Evolutionary conservation across 2,888 invertebrate genomes (phyloP), one percentile per base, ranked within the genome.

Genomic region (Sceliomorpha sp.): DNA sequence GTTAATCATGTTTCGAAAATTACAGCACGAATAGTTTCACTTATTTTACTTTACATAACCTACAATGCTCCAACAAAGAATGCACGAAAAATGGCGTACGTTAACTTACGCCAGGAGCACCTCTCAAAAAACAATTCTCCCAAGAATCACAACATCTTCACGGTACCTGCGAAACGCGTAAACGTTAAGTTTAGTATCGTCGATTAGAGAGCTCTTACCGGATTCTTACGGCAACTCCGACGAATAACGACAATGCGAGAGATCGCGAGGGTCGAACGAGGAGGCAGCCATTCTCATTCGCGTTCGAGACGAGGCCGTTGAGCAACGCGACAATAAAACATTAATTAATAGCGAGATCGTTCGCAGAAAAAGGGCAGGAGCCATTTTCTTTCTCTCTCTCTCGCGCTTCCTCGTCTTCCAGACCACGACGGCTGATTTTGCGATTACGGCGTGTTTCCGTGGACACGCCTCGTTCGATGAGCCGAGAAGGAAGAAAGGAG

Each of bases 301-400:
- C 44, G 32, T 45, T 44, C 20, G 27, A 56, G 44, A 10, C 36
- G 36, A 59, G 42, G 37, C 37, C 59, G 59, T 70, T 68, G 75
- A 73, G 74, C 77, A 74, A 74, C 74, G 73, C 79, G 74, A 79
- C 80, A 81, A 83, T 81, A 79, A 83, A 82, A 81, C 80, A 79
- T 80, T 85, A 85, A 85, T 85, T 85, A 85, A 85, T 84, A 81
- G 81, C 81, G 73, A 79, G 78, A 76, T 78, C 71, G 75, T 74
- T 76, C 36, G n/a, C n/a, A n/a, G n/a, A n/a, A 67, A 73, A 78
- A 74, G 74, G 77, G 76, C 72, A 76, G 74, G 74, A 73, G n/a
- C n/a, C n/a, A n/a, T n/a, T n/a, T n/a, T n/a, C n/a, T n/a, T n/a
- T n/a, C n/a, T n/a, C n/a, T n/a, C n/a, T n/a, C n/a, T n/a, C n/a